Base-by-base conservation (phyloP, 2,113 vertebrate species). In the Callopanchax toddi region DNA sequence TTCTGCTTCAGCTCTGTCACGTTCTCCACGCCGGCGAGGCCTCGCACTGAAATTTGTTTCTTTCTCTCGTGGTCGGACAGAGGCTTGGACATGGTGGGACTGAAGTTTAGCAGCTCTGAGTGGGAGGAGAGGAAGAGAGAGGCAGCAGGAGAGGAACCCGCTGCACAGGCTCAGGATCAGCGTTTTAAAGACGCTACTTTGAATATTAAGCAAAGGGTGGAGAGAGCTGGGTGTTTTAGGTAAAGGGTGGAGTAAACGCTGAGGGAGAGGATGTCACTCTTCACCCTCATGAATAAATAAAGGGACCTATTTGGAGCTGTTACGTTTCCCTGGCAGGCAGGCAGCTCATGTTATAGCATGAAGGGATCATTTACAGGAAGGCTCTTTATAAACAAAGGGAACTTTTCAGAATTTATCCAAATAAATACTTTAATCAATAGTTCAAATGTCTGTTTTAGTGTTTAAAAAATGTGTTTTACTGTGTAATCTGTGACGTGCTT, bases 11-110 rank as follows among this genome's bases (percentile, higher is more conserved):
- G 85, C 0, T 95, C 95, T 0, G 91, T 2, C 3, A 97, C 93
- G 3, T 96, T 96, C 70, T 97, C 95, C 50, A 95, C 91, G 0
- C 95, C 95, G 0, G 95, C 95, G n/a, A 96, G 92, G 57, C 95
- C 95, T 0, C 92, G 90, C 64, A 96, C 95, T 1, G 95, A 95
- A 67, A 96, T 96, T 85, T 96, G 95, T 78, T 96, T 96, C 64
- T 63, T 92, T 64, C 67, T 93, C 0, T 96, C 95, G 0, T 95
- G 92, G 84, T 96, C 94, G 16, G 94, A 92, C 71, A 96, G 83
- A 12, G 95, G 94, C 73, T 91, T 93, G 23, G 94, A 95, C 95
- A 95, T 95, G 74, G 57, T 84, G 82, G 59, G 52, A n/a, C 49
- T 18, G 11, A 60, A 58, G 25, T 44, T 79, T 13, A 45, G 65